phyloP scores from a whole-genome alignment of 2,113 vertebrate species.

The Ameiurus melas region DNA sequence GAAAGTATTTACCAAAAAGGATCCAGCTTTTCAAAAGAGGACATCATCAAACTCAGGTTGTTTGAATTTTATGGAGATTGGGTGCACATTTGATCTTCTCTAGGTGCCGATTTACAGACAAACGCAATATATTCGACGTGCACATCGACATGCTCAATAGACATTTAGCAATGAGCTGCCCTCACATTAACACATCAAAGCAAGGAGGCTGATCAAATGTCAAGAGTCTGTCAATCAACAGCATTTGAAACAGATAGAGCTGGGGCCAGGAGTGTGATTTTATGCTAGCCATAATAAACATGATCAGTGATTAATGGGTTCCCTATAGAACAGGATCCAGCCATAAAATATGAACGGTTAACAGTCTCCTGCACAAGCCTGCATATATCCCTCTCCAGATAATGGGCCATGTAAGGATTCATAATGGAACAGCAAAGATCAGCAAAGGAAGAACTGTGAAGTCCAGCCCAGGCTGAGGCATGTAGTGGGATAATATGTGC shows the following conservation, averaged over 20 bases:
- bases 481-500: neutral
- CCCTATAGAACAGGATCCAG: neutral
- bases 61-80: neutral
- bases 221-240: neutral
- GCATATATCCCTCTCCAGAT: neutral
- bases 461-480: neutral
- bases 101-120: neutral
- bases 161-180: neutral
- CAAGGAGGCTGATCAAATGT: neutral
- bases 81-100: neutral
- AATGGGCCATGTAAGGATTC: neutral
- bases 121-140: neutral
- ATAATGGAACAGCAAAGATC: neutral
- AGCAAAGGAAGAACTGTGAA: neutral
- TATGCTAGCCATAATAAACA: neutral
- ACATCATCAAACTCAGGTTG: neutral
- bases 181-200: neutral
- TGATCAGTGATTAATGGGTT: conserved; percentile 4
- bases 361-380: neutral
- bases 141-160: neutral
- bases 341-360: neutral
- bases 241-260: neutral
- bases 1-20: neutral
- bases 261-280: neutral
- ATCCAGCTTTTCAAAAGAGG: neutral